phyloP scores from a whole-genome alignment of 2,113 vertebrate genomes.

The Lamprologus callipterus region DNA sequence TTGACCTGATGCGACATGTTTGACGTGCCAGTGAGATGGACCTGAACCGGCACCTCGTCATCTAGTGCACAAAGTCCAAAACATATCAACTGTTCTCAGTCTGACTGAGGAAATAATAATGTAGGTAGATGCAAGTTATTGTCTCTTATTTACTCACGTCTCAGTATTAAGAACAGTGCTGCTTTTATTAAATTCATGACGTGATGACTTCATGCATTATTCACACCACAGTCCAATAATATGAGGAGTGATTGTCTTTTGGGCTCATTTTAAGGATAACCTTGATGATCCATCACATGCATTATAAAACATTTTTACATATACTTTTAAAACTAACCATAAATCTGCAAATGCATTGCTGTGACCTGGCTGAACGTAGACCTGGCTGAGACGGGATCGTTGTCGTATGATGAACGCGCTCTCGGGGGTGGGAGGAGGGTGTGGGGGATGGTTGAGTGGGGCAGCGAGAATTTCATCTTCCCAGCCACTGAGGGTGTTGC shows the following conservation, averaged over 20 bases:
- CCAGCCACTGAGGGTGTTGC: slow-evolving; percentile 29
- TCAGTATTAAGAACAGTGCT: not conserved
- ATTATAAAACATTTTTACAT: not conserved
- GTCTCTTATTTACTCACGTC: not conserved
- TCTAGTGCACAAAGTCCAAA: not conserved
- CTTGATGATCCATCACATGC: not conserved
- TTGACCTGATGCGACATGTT: slow-evolving; percentile 16
- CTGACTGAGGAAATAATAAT: not conserved
- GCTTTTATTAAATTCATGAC: not conserved
- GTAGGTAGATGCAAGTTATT: not conserved
- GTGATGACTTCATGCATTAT: not conserved
- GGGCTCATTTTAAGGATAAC: too few relatives aligned
- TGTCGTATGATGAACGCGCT: not conserved
- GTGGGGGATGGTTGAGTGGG: not conserved
- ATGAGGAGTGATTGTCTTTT: not conserved
- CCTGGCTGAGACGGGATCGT: not conserved
- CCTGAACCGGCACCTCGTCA: not conserved
- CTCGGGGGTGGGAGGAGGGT: not conserved
- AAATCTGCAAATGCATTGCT: not conserved
- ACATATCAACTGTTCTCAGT: not conserved
- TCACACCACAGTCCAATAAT: not conserved
- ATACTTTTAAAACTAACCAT: not conserved
- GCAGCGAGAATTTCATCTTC: slow-evolving; percentile 36
- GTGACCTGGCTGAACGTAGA: not conserved
- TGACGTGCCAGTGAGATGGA: not conserved